Evolutionary conservation across 1,140 invertebrate genomes (phyloP).

Genomic region (Diorhabda carinulata): DNA sequence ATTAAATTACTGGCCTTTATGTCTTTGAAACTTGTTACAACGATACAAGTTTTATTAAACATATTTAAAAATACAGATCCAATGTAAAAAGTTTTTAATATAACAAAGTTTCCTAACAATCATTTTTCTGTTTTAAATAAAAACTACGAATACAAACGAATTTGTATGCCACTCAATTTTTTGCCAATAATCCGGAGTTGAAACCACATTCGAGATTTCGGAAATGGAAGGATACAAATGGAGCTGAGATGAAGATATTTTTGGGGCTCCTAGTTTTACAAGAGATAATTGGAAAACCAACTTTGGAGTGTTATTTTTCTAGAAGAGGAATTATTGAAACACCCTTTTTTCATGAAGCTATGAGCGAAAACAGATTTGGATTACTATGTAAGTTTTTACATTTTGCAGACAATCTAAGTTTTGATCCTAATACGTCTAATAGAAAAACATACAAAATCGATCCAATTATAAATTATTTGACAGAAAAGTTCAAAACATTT

Average conservation of each 20-base stretch:
- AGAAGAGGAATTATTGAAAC: not conserved
- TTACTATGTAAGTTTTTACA: not conserved
- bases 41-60: too few relatives aligned
- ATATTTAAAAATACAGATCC: too few relatives aligned
- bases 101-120: not conserved
- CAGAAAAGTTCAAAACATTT: not conserved
- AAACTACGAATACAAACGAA: not conserved
- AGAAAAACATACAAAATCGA: not conserved
- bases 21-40: too few relatives aligned
- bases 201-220: not conserved
- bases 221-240: not conserved
- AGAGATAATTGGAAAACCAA: not conserved
- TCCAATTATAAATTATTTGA: not conserved
- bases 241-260: not conserved
- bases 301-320: not conserved
- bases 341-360: not conserved
- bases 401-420: not conserved
- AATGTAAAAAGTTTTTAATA: constrained; percentile 1
- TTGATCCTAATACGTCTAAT: too few relatives aligned
- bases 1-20: too few relatives aligned
- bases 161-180: not conserved
- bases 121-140: not conserved
- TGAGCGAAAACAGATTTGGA: not conserved
- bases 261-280: not conserved
- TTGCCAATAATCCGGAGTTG: not conserved